A percentile compares a stretch with the other conserved stretches of the same genome.
phyloP scores from a whole-genome alignment of 2,113 vertebrate species.

The Sturnira hondurensis region DNA sequence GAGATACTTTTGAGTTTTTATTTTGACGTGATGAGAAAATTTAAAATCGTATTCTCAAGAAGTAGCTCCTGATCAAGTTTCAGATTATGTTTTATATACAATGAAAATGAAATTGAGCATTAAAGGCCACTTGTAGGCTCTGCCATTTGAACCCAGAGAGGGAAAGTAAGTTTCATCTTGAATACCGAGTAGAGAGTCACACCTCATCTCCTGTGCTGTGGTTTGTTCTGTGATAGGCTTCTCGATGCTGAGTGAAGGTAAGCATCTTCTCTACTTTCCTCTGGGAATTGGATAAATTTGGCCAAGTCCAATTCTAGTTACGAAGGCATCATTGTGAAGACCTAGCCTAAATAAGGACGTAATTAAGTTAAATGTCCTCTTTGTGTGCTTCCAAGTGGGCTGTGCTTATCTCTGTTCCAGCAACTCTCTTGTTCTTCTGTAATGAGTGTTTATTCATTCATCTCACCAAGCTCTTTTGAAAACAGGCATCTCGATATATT shows the following conservation, averaged over 20 bases:
- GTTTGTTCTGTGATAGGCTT: background rate
- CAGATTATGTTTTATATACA: background rate
- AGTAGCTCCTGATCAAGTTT: background rate
- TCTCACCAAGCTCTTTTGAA: background rate
- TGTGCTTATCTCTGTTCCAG: background rate
- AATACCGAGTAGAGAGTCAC: background rate
- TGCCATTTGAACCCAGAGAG: background rate
- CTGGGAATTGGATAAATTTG: background rate
- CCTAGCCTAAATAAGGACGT: background rate
- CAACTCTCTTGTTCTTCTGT: background rate
- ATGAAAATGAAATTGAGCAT: background rate
- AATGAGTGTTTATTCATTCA: background rate
- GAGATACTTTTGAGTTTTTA: slow-evolving; percentile 8
- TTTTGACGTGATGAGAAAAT: slow-evolving; percentile 8
- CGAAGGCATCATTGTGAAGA: background rate
- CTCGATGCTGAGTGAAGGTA: background rate
- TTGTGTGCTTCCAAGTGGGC: background rate
- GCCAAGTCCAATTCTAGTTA: background rate
- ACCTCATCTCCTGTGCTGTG: background rate
- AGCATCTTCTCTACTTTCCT: background rate
- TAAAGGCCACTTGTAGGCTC: background rate
- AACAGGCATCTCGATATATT: background rate
- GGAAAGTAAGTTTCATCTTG: background rate
- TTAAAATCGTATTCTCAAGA: background rate
- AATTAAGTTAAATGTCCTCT: background rate